A percentile compares a stretch with the other conserved stretches of the same genome.
These are phyloP conservation scores for Catharus bicknelli DNA, from an alignment of 2,113 vertebrate species.

Conservation along the genomic window DNA sequence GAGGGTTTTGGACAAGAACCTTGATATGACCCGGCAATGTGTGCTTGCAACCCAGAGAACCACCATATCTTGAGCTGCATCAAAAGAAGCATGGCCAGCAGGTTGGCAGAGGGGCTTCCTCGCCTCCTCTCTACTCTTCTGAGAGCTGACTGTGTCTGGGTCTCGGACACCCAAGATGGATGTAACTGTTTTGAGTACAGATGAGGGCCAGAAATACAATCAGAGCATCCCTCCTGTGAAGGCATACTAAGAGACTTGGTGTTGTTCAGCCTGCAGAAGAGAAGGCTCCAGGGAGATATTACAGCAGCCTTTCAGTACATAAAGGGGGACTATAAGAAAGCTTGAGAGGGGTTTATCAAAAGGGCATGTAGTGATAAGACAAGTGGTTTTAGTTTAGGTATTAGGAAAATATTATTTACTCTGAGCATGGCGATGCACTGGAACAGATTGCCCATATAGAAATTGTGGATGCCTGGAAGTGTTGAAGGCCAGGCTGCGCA, in stretches of 20 bases:
- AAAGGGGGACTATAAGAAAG: not conserved
- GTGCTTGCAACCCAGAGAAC: not conserved
- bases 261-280: too few species aligned
- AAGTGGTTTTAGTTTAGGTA: not conserved
- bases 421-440: not conserved
- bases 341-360: not conserved
- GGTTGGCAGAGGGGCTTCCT: not conserved
- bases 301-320: accelerated
- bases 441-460: not conserved
- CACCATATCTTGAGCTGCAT: accelerated
- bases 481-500: not conserved
- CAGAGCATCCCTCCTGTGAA: not conserved
- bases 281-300: not conserved
- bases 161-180: not conserved
- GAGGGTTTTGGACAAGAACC: not conserved
- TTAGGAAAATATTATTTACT: not conserved
- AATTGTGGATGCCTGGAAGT: not conserved
- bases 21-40: not conserved
- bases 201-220: not conserved
- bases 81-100: not conserved
- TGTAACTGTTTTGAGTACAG: not conserved
- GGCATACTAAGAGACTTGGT: not conserved
- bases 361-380: not conserved
- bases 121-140: not conserved
- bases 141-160: too few species aligned